A percentile compares a stretch with the other conserved stretches of the same genome.
Conservation (phyloP, 2,888 invertebrate genomes). For the Ochropleura leucogaster region DNA sequence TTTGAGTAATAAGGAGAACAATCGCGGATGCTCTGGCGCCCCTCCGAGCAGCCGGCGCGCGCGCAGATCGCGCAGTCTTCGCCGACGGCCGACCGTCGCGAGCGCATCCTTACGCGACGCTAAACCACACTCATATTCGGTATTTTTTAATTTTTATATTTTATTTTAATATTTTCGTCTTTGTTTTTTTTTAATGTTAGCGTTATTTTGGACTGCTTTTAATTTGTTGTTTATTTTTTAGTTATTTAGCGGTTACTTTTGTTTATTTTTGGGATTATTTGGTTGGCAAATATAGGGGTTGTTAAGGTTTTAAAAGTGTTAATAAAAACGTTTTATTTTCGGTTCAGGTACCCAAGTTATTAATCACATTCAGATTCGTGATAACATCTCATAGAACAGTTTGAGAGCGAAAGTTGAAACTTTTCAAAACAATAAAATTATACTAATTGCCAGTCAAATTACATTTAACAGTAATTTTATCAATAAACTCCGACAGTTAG, state of each 20-base stretch:
- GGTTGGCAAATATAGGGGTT: slow-evolving; percentile 24
- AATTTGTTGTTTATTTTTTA: slow-evolving; percentile 38
- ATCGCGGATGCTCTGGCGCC: slow-evolving; percentile 67
- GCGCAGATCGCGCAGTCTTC: slow-evolving; percentile 73
- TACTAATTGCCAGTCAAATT: slow-evolving; percentile 57
- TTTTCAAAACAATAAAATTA: slow-evolving; percentile 63
- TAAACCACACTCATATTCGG: slow-evolving; percentile 67
- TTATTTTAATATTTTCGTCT: slow-evolving; percentile 44
- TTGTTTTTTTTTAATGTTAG: slow-evolving; percentile 37
- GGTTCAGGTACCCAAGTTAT: background rate
- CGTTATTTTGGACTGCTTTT: slow-evolving; percentile 59
- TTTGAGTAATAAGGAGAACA: slow-evolving; percentile 71
- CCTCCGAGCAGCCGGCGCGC: slow-evolving; percentile 64
- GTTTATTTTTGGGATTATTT: slow-evolving; percentile 1
- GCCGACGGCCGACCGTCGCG: slow-evolving; percentile 72
- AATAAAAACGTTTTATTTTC: background rate
- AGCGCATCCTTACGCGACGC: slow-evolving; percentile 76
- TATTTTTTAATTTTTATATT: slow-evolving; percentile 64
- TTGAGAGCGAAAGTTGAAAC: slow-evolving; percentile 61
- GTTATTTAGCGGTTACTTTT: background rate
- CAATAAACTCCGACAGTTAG: slow-evolving; percentile 44
- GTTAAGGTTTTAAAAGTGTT: slow-evolving; percentile 20
- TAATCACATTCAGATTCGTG: slow-evolving; percentile 42
- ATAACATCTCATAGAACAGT: slow-evolving; percentile 41
- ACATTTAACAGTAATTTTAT: slow-evolving; percentile 47